Base-by-base conservation (phyloP, 2,113 vertebrate genomes). In the Marcusenius ussheri region DNA sequence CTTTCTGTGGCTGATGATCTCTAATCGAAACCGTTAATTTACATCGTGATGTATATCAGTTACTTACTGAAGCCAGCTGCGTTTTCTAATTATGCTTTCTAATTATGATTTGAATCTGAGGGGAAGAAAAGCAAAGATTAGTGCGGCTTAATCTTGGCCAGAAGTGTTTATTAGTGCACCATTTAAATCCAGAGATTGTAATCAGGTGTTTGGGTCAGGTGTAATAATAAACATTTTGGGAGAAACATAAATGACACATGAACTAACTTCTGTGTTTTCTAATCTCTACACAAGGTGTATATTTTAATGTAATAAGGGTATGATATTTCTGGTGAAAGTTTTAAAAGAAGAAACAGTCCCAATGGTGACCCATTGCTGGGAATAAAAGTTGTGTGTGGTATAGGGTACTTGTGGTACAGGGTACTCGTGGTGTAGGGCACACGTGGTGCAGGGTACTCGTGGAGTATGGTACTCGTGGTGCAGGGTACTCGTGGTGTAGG, bases 51-150 rank as follows among this genome's bases (percentile, higher is more conserved):
- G 24, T 53, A 7, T 5, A 19, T 51, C 49, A 39, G 49, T 53
- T 35, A 31, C 50, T 50, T 53, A 56, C 1, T 1, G 31, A 87
- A 39, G 50, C 31, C 50, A 31, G 7, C 42, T 31, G 85, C 31
- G 2, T 51, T 56, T 87, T 87, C 47, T 27, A 53, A n/a, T 87
- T 87, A 46, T 87, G 49, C n/a, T 62, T 87, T 87, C 47, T n/a
- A 51, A n/a, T 86, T 86, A 45, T 86, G 84, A 51, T 87, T 35
- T 51, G 13, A 31, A 51, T 87, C 84, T 56, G 85, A 87, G n/a
- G 85, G 85, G 74, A 42, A 13, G 39, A 46, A 83, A 84, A 47
- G 45, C n/a, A 84, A 84, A 84, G 39, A 84, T 84, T 46, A 84
- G 42, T 47, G 9, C 21, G 4, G 21, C 21, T 84, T 84, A 84